Percentiles rank a stretch among this genome's conserved stretches.
Conservation (phyloP, 1,140 invertebrate genomes). For the Drosophila pectinifera region DNA sequence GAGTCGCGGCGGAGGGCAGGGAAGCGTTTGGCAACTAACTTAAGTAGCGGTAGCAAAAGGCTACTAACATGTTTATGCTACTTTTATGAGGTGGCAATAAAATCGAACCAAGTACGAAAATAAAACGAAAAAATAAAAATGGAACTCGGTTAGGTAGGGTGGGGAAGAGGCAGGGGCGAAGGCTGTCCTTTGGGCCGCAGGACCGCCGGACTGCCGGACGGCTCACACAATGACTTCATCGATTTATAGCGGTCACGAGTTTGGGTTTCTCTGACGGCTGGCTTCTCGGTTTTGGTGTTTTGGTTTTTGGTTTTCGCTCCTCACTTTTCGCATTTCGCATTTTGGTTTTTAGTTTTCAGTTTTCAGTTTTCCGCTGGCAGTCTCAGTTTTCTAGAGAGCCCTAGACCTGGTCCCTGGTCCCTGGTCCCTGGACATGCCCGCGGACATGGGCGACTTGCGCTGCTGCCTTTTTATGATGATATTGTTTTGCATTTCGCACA, state of each 20-base stretch:
- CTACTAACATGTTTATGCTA: slow-evolving; percentile 84
- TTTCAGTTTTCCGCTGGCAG: slow-evolving; percentile 15
- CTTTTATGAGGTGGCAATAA: slow-evolving; percentile 82
- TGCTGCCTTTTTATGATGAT: slow-evolving; percentile 72
- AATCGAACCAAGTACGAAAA: slow-evolving; percentile 81
- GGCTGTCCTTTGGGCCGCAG: neutral
- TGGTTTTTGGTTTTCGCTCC: slow-evolving; percentile 34
- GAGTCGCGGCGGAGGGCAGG: neutral
- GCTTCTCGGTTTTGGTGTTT: slow-evolving; percentile 50
- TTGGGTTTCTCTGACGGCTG: slow-evolving; percentile 17
- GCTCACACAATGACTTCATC: slow-evolving; percentile 79
- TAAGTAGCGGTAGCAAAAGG: slow-evolving; percentile 82
- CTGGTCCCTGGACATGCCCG: slow-evolving; percentile 6
- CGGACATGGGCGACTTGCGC: slow-evolving; percentile 57
- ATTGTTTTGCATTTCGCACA: slow-evolving; percentile 77
- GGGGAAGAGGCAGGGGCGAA: too few species aligned
- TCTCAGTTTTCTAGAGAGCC: slow-evolving; percentile 12
- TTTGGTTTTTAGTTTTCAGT: slow-evolving; percentile 37
- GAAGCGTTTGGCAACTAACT: slow-evolving; percentile 61
- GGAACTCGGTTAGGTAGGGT: too few species aligned
- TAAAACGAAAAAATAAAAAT: slow-evolving; percentile 69
- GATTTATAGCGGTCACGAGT: slow-evolving; percentile 81
- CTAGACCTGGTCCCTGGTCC: neutral
- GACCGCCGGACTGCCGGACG: neutral
- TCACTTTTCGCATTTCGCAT: slow-evolving; percentile 43